Evolutionary conservation across 2,888 invertebrate species (phyloP).

Genomic region (Catocala nupta): DNA sequence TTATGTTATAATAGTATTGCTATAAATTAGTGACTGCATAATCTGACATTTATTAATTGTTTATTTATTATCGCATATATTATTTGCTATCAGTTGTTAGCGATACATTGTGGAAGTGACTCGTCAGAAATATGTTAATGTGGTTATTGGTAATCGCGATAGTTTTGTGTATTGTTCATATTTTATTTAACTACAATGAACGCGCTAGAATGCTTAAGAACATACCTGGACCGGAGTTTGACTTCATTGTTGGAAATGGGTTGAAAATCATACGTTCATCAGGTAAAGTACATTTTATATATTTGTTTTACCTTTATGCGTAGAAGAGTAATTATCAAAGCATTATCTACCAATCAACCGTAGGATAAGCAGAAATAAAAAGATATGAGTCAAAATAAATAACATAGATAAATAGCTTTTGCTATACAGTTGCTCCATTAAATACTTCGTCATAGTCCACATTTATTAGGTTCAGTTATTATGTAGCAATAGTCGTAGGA

Average conservation of each 20-base stretch:
- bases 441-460: too few species aligned
- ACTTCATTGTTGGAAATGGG: conserved; percentile 60
- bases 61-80: neutral
- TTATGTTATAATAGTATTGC: too few species aligned
- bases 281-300: conserved; percentile 45
- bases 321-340: too few species aligned
- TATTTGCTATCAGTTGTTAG: conserved; percentile 17
- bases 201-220: conserved; percentile 56
- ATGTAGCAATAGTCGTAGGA: too few species aligned
- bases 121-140: conserved; percentile 39
- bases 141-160: conserved; percentile 32
- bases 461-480: too few species aligned
- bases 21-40: too few species aligned
- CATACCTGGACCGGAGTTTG: conserved; percentile 61
- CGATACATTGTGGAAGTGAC: neutral
- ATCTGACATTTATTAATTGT: neutral
- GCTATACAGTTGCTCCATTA: too few species aligned
- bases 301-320: neutral
- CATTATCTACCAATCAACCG: too few species aligned
- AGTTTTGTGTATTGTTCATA: conserved; percentile 43
- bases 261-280: conserved; percentile 47
- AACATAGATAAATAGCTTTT: too few species aligned
- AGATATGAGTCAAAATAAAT: too few species aligned
- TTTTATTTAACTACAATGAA: conserved; percentile 48
- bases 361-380: too few species aligned